Evolutionary conservation across 1,140 invertebrate species (phyloP).

Genomic region (Laodelphax striatellus): DNA sequence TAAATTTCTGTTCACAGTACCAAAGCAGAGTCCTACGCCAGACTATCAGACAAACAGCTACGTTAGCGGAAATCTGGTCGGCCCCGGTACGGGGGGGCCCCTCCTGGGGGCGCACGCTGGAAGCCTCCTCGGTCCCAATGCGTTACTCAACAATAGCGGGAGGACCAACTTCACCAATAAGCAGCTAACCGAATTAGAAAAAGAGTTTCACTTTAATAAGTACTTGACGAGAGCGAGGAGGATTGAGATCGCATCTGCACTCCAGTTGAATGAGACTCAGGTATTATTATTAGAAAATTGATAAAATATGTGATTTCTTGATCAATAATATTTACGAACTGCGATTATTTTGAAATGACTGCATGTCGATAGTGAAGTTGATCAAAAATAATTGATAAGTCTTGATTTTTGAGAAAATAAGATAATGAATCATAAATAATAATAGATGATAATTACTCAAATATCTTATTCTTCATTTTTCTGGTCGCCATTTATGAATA

Average conservation of each 20-base stretch:
- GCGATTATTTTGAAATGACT: no score
- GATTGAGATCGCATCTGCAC: slow-evolving; percentile 92
- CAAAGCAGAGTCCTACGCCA: slow-evolving; percentile 46
- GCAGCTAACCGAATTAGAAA: slow-evolving; percentile 95
- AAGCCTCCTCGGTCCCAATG: slow-evolving; percentile 28
- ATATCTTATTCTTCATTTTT: no score
- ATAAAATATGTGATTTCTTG: background rate
- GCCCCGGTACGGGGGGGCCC: slow-evolving; percentile 31
- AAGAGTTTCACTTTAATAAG: slow-evolving; percentile 99
- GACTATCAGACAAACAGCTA: slow-evolving; percentile 17
- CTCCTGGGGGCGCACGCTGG: slow-evolving; percentile 26
- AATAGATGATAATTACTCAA: no score
- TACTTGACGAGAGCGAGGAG: slow-evolving; percentile 91
- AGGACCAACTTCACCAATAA: slow-evolving; percentile 98
- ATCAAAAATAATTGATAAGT: no score
- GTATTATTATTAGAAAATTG: slow-evolving; percentile 30
- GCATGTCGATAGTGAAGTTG: no score
- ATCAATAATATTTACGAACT: background rate
- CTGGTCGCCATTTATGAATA: no score
- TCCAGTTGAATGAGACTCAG: slow-evolving; percentile 96
- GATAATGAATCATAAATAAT: no score
- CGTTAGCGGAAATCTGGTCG: slow-evolving; percentile 26
- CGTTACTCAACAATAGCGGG: slow-evolving; percentile 59
- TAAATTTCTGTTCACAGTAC: slow-evolving; percentile 34
- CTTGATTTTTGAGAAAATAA: no score